A percentile compares a stretch with the other conserved stretches of the same genome.
Evolutionary conservation across 2,113 vertebrate species (phyloP).

Genomic region (Trichechus manatus): DNA sequence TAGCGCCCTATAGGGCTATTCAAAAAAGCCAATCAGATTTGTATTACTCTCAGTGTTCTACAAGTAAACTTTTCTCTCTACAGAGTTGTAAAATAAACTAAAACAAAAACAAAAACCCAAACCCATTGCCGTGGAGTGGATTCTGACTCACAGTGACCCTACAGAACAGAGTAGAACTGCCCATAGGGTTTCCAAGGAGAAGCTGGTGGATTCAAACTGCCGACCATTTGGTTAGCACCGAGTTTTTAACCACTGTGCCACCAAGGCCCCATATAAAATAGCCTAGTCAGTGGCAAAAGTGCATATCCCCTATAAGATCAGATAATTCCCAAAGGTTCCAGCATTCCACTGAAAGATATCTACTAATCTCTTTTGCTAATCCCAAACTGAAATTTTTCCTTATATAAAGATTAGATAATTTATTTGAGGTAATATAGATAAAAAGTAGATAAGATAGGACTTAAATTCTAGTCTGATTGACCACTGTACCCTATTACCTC

Average conservation of each 20-base stretch:
- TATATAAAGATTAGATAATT: not conserved
- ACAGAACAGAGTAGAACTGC: no score
- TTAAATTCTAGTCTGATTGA: not conserved
- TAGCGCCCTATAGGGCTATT: not conserved
- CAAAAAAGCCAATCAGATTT: not conserved
- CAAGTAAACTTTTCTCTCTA: not conserved
- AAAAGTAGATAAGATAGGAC: not conserved
- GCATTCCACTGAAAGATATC: not conserved
- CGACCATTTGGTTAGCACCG: no score
- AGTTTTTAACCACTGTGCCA: no score
- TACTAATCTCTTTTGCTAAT: not conserved
- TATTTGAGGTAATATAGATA: not conserved
- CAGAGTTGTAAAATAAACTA: not conserved
- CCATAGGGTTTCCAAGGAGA: no score
- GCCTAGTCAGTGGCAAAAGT: not conserved
- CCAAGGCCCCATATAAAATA: no score
- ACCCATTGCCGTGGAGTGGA: no score
- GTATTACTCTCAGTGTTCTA: not conserved
- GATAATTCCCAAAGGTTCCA: not conserved
- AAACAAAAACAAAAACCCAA: no score
- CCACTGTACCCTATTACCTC: not conserved
- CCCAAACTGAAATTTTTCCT: not conserved
- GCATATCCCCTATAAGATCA: not conserved
- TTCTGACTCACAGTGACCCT: no score
- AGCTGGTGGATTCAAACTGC: no score